These are phyloP conservation scores for Nemoura dubitans DNA, from an alignment of 2,888 invertebrate genomes.

Conservation along the genomic window DNA sequence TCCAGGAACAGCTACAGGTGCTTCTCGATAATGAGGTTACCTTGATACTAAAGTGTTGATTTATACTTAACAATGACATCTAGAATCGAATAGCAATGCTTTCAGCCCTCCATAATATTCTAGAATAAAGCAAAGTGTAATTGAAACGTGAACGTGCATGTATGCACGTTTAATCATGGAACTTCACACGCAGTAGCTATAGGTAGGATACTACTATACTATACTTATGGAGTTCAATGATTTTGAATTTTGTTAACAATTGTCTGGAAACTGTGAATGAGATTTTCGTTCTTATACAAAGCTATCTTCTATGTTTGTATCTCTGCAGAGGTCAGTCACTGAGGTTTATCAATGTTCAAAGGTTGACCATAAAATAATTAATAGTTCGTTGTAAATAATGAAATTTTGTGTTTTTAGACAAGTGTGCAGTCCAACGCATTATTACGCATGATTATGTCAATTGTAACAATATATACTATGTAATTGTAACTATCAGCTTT, in stretches of 20 bases:
- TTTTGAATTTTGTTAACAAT: not conserved
- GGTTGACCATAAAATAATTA: not conserved
- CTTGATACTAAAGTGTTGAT: too few relatives aligned
- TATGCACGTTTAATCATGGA: too few relatives aligned
- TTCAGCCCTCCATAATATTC: too few relatives aligned
- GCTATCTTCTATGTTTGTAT: constrained; percentile 1
- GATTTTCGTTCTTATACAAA: not conserved
- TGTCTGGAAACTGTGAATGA: not conserved
- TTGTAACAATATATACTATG: not conserved
- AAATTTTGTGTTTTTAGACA: constrained; percentile 4
- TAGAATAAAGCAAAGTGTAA: too few relatives aligned
- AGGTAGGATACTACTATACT: too few relatives aligned
- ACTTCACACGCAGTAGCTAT: too few relatives aligned
- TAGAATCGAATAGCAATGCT: too few relatives aligned
- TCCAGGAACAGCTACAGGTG: too few relatives aligned
- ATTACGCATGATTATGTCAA: not conserved
- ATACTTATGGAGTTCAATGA: too few relatives aligned
- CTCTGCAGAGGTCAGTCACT: constrained; percentile 3
- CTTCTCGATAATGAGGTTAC: too few relatives aligned
- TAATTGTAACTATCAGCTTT: not conserved
- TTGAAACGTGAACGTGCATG: too few relatives aligned
- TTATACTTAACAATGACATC: too few relatives aligned
- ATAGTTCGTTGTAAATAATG: constrained; percentile 12
- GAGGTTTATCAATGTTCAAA: constrained; percentile 12
- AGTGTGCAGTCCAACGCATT: not conserved